Base-by-base conservation (phyloP, 23 tunicate species). In the Halocynthia roretzi region DNA sequence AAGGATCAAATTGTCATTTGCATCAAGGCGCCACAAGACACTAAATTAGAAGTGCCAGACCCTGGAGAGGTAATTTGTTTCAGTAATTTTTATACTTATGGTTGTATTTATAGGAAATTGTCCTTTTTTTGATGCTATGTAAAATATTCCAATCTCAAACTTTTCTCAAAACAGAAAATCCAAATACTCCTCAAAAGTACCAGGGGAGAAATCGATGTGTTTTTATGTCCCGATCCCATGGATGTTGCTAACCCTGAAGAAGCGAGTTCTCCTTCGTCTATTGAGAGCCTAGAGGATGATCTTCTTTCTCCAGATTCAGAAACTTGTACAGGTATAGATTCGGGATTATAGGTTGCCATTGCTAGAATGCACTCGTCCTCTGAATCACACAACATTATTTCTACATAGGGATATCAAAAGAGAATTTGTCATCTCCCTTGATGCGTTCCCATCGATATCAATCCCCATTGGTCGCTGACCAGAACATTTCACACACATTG, bases 21-120 rank as follows among this genome's bases (percentile, higher is more conserved):
- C 80, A 83, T 93, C 10, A 93, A 93, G 77, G 98, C 98, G 4
- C 98, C 98, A 11, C 98, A 87, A 76, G 98, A 93, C 57, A 93
- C 98, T 10, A 93, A 93, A 76, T 77, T 93, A 0, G 94, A 93
- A 84, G 98, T 93, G 6, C 98, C 98, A 6, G 90, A 87, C 56
- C 98, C 98, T 5, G 86, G 80, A 76, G 91, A 87, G 80, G 95
- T 83, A 67, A 23, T 56, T 15, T 19, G 50, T 10, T 15, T 58
- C 4, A 58, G 63, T n/a, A 58, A 15, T 31, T 31, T 31, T 31
- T 31, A 31, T 31, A 31, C 44, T 31, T 31, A 31, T 31, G 44
- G 4, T 31, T 31, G 44, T 31, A 31, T 31, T 31, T 31, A 31
- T 31, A 31, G 44, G n/a, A n/a, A n/a, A n/a, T n/a, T n/a, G n/a